These are phyloP conservation scores for Camponotus vicinus DNA, from an alignment of 1,140 invertebrate genomes.

Conservation along the genomic window DNA sequence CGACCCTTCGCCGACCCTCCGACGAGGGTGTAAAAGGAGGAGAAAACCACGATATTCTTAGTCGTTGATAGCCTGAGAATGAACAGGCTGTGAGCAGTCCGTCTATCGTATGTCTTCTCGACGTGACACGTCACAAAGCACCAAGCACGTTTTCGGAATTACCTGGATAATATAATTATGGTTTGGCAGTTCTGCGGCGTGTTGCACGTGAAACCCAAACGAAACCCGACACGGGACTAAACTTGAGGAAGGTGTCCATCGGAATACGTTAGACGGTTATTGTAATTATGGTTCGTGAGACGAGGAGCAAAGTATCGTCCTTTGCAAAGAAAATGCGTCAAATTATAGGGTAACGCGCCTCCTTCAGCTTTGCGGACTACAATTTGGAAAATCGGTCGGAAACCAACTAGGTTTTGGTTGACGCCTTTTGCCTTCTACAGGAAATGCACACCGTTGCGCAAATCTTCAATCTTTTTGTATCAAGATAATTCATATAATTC, in stretches of 20 bases:
- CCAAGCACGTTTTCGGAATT: constrained; percentile 38
- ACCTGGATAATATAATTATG: constrained; percentile 55
- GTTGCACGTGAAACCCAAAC: constrained; percentile 36
- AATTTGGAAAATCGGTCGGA: constrained; percentile 60
- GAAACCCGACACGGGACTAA: constrained; percentile 27
- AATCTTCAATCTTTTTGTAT: constrained; percentile 30
- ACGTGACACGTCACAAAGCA: constrained; percentile 36
- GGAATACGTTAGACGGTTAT: constrained; percentile 40
- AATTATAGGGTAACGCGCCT: constrained; percentile 48
- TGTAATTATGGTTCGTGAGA: constrained; percentile 56
- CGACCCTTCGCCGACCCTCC: constrained; percentile 12
- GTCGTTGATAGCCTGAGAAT: constrained; percentile 50
- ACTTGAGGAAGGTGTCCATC: constrained; percentile 53
- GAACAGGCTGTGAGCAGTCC: constrained; percentile 21
- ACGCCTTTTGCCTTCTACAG: constrained; percentile 21
- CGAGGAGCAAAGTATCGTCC: constrained; percentile 49
- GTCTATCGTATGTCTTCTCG: constrained; percentile 15
- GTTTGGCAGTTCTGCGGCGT: constrained; percentile 34
- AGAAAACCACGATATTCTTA: constrained; percentile 42
- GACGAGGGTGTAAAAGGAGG: constrained; percentile 25
- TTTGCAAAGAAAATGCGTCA: constrained; percentile 55
- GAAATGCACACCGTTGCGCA: constrained; percentile 13
- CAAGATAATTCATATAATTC: constrained; percentile 7
- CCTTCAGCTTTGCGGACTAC: constrained; percentile 42
- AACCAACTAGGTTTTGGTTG: constrained; percentile 10